Percentiles rank a stretch among this genome's conserved stretches.
Evolutionary conservation across 2,888 invertebrate species (phyloP).

Genomic region (Dasypolia templi): DNA sequence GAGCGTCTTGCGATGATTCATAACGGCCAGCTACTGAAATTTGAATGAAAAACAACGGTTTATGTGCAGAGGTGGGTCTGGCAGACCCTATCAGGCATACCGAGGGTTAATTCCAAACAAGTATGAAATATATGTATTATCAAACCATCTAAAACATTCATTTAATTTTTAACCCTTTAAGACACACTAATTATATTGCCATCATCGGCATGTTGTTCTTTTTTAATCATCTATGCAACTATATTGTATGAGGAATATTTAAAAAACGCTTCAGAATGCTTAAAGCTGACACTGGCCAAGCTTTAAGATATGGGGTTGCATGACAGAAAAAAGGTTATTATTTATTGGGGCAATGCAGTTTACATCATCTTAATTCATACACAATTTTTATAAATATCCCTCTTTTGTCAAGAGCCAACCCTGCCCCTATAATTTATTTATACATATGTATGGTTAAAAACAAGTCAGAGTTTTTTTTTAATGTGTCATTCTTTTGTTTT

Average conservation of each 20-base stretch:
- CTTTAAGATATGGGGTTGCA: slow-evolving; percentile 21
- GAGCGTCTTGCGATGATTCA: too few species aligned
- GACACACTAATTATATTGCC: neutral
- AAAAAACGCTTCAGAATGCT: neutral
- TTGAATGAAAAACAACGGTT: too few species aligned
- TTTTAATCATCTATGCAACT: neutral
- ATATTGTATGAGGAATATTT: slow-evolving; percentile 6
- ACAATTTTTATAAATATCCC: neutral
- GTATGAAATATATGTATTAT: neutral
- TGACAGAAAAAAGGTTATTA: neutral
- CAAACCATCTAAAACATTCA: neutral
- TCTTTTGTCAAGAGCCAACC: neutral
- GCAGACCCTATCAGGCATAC: too few species aligned
- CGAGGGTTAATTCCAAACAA: neutral
- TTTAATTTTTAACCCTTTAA: slow-evolving; percentile 5
- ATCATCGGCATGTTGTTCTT: neutral
- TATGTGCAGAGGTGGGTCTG: too few species aligned
- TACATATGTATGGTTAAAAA: neutral
- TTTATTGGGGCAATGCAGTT: neutral
- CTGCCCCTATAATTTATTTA: neutral
- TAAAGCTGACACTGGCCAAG: slow-evolving; percentile 8
- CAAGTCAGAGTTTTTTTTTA: neutral
- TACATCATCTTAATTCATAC: neutral
- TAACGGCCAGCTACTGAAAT: too few species aligned
- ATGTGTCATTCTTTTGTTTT: slow-evolving; percentile 32